Percentiles rank a stretch among this genome's conserved stretches.
Evolutionary conservation across 2,797 vertebrate species (phyloP).

Genomic region (Halcyon smyrnensis): DNA sequence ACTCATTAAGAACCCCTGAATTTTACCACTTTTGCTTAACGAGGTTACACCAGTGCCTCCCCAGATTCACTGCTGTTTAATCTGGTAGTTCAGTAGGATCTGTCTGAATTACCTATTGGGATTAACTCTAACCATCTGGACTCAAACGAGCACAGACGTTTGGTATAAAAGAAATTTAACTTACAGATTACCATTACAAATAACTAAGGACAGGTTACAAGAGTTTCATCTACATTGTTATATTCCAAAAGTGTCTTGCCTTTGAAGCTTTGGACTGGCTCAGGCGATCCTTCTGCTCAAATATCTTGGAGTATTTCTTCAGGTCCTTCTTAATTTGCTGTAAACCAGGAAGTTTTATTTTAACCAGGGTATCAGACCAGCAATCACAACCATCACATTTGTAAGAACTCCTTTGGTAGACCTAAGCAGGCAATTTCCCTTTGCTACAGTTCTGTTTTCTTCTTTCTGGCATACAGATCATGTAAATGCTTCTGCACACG

Average conservation of each 20-base stretch:
- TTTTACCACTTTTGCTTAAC: neutral
- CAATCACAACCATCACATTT: neutral
- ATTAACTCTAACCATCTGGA: neutral
- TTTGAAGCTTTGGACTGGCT: slow-evolving; percentile 99
- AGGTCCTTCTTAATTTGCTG: slow-evolving; percentile 98
- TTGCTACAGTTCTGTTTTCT: neutral
- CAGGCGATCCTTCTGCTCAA: slow-evolving; percentile 98
- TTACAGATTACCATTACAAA: neutral
- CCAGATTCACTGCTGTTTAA: neutral
- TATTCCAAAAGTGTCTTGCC: slow-evolving; percentile 75
- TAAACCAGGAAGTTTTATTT: slow-evolving; percentile 36
- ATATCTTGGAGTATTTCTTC: slow-evolving; percentile 99
- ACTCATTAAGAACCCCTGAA: neutral
- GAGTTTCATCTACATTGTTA: neutral
- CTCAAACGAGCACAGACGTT: neutral
- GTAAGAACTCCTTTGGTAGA: neutral
- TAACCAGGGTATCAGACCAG: neutral
- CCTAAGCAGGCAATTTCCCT: neutral
- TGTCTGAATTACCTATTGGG: neutral
- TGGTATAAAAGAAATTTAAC: neutral
- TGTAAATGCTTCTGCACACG: neutral
- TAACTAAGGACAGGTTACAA: neutral
- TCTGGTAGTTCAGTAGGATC: neutral
- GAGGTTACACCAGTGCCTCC: neutral
- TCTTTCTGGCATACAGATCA: neutral